These are phyloP conservation scores for Glaucomys volans DNA, from an alignment of 2,113 vertebrate species.

Conservation along the genomic window DNA sequence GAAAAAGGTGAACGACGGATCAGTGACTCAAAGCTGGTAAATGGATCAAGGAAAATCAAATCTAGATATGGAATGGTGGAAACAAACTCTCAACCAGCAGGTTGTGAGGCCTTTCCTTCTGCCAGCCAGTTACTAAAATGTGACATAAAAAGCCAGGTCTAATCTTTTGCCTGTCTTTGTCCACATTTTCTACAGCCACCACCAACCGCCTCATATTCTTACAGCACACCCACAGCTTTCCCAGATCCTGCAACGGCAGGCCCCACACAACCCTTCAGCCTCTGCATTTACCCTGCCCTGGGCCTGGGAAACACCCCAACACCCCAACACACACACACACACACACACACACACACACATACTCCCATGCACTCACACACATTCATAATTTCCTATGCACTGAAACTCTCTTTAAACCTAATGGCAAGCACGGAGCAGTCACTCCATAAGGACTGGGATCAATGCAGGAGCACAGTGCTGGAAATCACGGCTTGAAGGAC, in stretches of 20 bases:
- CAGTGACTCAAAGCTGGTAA: no score
- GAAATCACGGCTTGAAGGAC: not conserved
- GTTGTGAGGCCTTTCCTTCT: not conserved
- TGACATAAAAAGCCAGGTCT: not conserved
- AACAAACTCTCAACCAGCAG: no score
- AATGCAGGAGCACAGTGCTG: not conserved
- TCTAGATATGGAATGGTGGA: no score
- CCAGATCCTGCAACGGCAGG: not conserved
- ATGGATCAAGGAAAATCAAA: no score
- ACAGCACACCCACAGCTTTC: no score
- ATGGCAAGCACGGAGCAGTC: no score
- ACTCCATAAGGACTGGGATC: not conserved
- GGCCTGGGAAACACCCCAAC: not conserved
- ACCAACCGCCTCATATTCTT: no score
- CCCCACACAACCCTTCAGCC: fast-evolving
- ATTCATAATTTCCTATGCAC: not conserved
- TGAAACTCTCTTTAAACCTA: not conserved
- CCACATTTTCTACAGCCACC: not conserved
- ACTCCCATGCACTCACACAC: no score
- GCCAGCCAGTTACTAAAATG: not conserved
- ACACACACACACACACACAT: not conserved
- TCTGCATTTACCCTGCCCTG: not conserved
- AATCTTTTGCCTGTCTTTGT: not conserved
- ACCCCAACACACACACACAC: not conserved
- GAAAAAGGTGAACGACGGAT: no score